Evolutionary conservation across 2,113 vertebrate genomes (phyloP).

Genomic region (Pardalotus punctatus): DNA sequence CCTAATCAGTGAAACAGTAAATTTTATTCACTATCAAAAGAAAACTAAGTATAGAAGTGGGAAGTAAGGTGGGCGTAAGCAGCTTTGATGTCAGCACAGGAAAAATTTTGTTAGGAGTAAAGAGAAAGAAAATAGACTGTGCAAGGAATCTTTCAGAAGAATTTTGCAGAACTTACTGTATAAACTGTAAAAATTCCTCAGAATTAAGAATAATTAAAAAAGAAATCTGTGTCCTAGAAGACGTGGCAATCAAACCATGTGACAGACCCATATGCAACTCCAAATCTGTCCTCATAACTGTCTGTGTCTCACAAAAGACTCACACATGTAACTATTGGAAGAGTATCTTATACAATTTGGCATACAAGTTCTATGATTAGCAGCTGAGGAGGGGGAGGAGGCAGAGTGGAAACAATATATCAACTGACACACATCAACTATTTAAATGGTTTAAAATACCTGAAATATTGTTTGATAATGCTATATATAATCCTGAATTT

Average conservation of each 20-base stretch:
- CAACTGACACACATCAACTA: conserved; percentile 69
- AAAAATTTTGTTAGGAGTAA: conserved; percentile 19
- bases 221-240: conserved; percentile 76
- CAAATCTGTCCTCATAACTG: conserved; percentile 82
- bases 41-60: conserved; percentile 47
- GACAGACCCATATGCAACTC: conserved; percentile 84
- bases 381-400: conserved; percentile 79
- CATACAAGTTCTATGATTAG: conserved; percentile 81
- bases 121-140: not conserved
- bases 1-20: conserved; percentile 29
- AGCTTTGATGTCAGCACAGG: conserved; percentile 39
- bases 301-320: conserved; percentile 79
- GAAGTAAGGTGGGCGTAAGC: conserved; percentile 31
- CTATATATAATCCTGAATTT: conserved; percentile 70
- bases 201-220: conserved; percentile 73
- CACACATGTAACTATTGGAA: conserved; percentile 83
- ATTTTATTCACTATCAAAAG: conserved; percentile 50
- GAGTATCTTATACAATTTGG: conserved; percentile 80
- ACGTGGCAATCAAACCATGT: conserved; percentile 80
- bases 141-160: conserved; percentile 36
- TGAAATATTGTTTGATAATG: conserved; percentile 73
- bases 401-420: conserved; percentile 66
- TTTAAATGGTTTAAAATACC: conserved; percentile 75
- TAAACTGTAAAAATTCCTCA: conserved; percentile 63
- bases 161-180: conserved; percentile 60